These are phyloP conservation scores for Lysandra coridon DNA, from an alignment of 2,888 invertebrate species.

Conservation along the genomic window DNA sequence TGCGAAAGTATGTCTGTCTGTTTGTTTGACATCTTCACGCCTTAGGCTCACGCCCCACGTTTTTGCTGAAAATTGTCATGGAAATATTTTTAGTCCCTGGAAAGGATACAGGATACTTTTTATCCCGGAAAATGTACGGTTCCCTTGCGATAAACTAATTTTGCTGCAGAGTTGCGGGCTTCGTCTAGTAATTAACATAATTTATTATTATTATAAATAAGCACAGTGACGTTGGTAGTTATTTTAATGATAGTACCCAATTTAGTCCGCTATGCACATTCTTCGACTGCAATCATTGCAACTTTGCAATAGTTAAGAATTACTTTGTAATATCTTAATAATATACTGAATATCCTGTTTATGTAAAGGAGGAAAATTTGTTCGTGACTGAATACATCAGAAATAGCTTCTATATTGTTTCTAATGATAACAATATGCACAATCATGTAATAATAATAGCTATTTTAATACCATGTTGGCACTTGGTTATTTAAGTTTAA, in stretches of 20 bases:
- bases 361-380: not conserved
- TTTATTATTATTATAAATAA: too few species aligned
- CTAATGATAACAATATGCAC: conserved; percentile 6
- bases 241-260: not conserved
- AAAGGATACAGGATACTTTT: too few species aligned
- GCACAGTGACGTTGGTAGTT: not conserved
- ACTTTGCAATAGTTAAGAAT: not conserved
- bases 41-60: too few species aligned
- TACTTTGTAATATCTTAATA: not conserved
- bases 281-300: not conserved
- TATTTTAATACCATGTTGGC: not conserved
- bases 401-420: not conserved
- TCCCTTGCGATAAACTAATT: too few species aligned
- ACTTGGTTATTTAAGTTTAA: not conserved
- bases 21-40: too few species aligned
- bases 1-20: too few species aligned
- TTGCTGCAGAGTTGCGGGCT: too few species aligned
- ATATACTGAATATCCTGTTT: conserved; percentile 8
- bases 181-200: too few species aligned
- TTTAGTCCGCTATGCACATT: not conserved
- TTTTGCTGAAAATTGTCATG: too few species aligned
- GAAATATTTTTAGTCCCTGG: not conserved
- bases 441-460: not conserved
- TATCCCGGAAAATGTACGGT: too few species aligned
- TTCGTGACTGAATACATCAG: conserved; percentile 8